These are phyloP conservation scores for Heliothis virescens DNA, from an alignment of 1,140 invertebrate genomes.

Conservation along the genomic window DNA sequence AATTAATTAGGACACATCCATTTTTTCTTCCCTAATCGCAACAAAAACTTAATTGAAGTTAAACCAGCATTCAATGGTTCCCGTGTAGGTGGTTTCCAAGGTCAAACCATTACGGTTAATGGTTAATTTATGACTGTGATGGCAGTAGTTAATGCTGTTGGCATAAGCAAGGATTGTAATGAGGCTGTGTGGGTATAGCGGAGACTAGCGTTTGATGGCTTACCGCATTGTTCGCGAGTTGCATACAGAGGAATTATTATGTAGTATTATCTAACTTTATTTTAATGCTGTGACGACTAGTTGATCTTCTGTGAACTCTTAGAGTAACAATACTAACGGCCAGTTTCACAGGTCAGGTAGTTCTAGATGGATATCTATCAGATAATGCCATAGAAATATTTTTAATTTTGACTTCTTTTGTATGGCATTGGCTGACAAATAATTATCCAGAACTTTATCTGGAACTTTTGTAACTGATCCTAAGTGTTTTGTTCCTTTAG, in stretches of 20 bases:
- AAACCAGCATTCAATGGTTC: conserved; percentile 6
- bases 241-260: not conserved
- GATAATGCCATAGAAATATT: too few relatives aligned
- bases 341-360: too few relatives aligned
- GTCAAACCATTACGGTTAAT: conserved; percentile 17
- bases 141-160: conserved; percentile 21
- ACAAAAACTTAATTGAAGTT: conserved; percentile 17
- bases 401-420: too few relatives aligned
- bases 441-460: too few relatives aligned
- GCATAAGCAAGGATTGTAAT: conserved; percentile 18
- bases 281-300: not conserved
- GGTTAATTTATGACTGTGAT: conserved; percentile 31
- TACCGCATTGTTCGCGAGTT: not conserved
- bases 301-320: not conserved
- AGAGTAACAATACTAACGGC: not conserved
- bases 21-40: not conserved
- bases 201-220: not conserved
- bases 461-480: too few relatives aligned
- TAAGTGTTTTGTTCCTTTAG: not conserved
- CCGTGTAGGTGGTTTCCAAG: conserved; percentile 14
- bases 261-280: conserved; percentile 1
- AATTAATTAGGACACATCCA: conserved; percentile 5
- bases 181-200: conserved; percentile 2
- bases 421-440: too few relatives aligned
- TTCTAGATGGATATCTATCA: too few relatives aligned